phyloP scores from a whole-genome alignment of 2,797 vertebrate genomes.

The Acestrorhynchus altus region DNA sequence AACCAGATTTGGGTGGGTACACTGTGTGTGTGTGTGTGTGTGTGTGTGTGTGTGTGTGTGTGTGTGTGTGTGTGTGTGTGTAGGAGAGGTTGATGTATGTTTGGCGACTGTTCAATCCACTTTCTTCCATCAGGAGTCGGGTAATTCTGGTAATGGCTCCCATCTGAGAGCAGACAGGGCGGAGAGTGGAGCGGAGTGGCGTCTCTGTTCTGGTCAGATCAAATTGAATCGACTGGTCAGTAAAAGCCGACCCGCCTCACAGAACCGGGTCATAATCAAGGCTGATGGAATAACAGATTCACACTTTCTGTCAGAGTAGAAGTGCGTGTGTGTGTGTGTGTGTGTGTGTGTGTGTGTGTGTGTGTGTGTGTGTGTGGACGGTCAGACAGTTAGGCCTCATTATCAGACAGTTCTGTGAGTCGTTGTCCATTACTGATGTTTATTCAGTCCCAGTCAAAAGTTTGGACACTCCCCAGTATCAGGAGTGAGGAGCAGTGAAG shows the following conservation, averaged over 20 bases:
- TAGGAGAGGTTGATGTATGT: slow-evolving; percentile 6
- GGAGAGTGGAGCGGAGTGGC: neutral
- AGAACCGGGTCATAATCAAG: neutral
- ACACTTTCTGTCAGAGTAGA: neutral
- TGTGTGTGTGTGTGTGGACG: too few relatives aligned
- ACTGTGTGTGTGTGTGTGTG: neutral
- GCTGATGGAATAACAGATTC: neutral
- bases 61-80: too few relatives aligned
- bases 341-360: neutral
- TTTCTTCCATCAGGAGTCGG: slow-evolving; percentile 6
- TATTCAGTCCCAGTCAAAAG: too few relatives aligned
- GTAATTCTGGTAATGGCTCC: slow-evolving; percentile 11
- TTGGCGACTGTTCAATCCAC: slow-evolving; percentile 13
- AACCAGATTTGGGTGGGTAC: too few relatives aligned
- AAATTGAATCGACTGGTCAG: neutral
- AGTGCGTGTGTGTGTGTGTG: neutral
- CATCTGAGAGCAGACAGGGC: neutral
- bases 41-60: neutral
- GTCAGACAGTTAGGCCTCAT: too few relatives aligned
- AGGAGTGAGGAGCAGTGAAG: too few relatives aligned
- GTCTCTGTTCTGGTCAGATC: neutral
- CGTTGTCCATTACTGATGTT: too few relatives aligned
- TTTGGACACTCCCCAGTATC: too few relatives aligned
- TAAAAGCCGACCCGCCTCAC: neutral
- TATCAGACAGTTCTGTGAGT: too few relatives aligned